These are phyloP conservation scores for Damaliscus lunatus DNA, from an alignment of 2,113 vertebrate genomes.

Conservation along the genomic window DNA sequence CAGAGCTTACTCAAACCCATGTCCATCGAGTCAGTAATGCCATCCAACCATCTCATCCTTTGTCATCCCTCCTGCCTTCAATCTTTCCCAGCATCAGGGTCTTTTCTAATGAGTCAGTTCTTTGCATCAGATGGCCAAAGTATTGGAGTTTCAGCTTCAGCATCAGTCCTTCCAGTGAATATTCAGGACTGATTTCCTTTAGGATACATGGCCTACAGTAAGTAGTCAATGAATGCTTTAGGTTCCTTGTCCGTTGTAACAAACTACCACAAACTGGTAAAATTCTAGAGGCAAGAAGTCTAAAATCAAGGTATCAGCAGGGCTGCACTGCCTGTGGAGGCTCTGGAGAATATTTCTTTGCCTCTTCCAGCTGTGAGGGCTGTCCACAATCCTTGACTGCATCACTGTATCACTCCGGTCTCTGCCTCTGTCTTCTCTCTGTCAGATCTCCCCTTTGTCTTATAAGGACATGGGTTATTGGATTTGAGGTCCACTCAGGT, in stretches of 20 bases:
- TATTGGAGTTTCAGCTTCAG: not conserved
- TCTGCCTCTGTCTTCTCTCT: not conserved
- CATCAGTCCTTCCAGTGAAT: not conserved
- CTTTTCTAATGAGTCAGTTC: not conserved
- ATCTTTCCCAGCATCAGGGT: not conserved
- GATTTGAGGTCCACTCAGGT: not conserved
- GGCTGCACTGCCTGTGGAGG: not conserved
- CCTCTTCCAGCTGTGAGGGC: not conserved
- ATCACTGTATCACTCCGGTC: not conserved
- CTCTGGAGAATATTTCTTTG: not conserved
- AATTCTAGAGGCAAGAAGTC: not conserved
- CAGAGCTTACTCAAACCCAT: not conserved
- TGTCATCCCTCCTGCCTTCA: not conserved
- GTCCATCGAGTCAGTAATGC: not conserved
- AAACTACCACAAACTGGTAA: not conserved
- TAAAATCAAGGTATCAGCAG: not conserved
- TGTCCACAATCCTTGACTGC: not conserved
- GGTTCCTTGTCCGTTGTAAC: not conserved
- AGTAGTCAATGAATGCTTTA: not conserved
- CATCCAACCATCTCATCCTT: not conserved
- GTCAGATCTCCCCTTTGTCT: not conserved
- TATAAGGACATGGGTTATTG: not conserved
- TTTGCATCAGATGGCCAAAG: not conserved
- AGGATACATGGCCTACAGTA: not conserved
- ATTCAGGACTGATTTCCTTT: not conserved